Percentiles rank a stretch among this genome's conserved stretches.
phyloP scores from a whole-genome alignment of 2,888 invertebrate species.

The Anthrax anthrax region DNA sequence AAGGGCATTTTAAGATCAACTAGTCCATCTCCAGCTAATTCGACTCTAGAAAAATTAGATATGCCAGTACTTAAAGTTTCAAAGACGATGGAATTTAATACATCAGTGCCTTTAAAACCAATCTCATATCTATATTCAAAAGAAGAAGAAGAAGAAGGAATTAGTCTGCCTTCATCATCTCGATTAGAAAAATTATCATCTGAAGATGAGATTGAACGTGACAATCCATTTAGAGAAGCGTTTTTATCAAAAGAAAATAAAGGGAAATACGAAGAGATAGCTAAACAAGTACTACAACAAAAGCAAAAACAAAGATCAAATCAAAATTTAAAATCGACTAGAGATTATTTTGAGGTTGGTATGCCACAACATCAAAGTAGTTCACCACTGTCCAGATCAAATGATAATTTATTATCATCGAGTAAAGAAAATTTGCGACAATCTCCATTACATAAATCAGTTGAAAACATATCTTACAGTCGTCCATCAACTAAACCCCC shows the following conservation, averaged over 20 bases:
- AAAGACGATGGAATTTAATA: conserved; percentile 11
- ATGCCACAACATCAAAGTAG: conserved; percentile 9
- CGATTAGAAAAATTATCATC: conserved; percentile 14
- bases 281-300: conserved; percentile 24
- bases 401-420: conserved; percentile 21
- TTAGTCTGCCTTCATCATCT: conserved; percentile 12
- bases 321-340: conserved; percentile 10
- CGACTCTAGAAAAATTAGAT: conserved; percentile 24
- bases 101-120: conserved; percentile 9
- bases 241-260: conserved; percentile 18
- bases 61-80: conserved; percentile 11
- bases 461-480: conserved; percentile 8
- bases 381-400: conserved; percentile 21
- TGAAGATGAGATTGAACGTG: conserved; percentile 27
- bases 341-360: conserved; percentile 24
- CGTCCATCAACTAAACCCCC: conserved; percentile 17
- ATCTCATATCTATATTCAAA: not conserved
- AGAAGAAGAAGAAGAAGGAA: not conserved
- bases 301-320: conserved; percentile 13
- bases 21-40: conserved; percentile 27
- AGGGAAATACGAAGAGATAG: conserved; percentile 29
- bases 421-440: not conserved
- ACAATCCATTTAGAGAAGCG: conserved; percentile 33
- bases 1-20: conserved; percentile 31
- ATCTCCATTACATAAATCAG: conserved; percentile 9